Conservation (phyloP, 2,888 invertebrate species). For the Chaetogeoica ovagalla region DNA sequence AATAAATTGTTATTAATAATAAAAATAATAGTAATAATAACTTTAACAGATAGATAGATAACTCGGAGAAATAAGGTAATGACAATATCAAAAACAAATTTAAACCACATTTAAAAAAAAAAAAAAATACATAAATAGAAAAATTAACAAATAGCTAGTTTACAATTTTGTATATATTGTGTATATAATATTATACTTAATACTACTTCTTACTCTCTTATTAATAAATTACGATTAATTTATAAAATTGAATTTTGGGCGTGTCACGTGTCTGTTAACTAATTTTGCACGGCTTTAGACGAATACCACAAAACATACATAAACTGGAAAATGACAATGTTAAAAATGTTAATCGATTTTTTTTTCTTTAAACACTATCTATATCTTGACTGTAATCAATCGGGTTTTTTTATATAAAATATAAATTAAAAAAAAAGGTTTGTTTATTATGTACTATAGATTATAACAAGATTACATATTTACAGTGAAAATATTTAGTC, state of each 20-base stretch:
- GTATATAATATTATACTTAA: neutral
- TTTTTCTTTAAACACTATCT: too few relatives aligned
- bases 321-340: slow-evolving; percentile 14
- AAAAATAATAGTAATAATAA: slow-evolving; percentile 28
- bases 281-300: neutral
- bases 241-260: neutral
- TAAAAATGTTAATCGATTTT: too few relatives aligned
- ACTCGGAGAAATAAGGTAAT: slow-evolving; percentile 20
- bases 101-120: neutral
- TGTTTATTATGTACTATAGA: too few relatives aligned
- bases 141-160: slow-evolving; percentile 20
- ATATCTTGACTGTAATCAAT: too few relatives aligned
- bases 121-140: neutral
- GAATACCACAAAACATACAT: neutral
- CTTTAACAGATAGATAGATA: slow-evolving; percentile 24
- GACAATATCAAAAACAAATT: slow-evolving; percentile 11
- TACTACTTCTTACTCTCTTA: neutral
- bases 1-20: slow-evolving; percentile 20
- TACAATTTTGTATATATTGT: neutral
- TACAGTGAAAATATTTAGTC: neutral
- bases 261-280: neutral
- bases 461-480: neutral
- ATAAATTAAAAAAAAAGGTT: too few relatives aligned
- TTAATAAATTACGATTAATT: neutral
- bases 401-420: too few relatives aligned